Evolutionary conservation across 1,140 invertebrate genomes (phyloP), one percentile per base, ranked within the genome.

Genomic region (Stegodyphus dumicola): DNA sequence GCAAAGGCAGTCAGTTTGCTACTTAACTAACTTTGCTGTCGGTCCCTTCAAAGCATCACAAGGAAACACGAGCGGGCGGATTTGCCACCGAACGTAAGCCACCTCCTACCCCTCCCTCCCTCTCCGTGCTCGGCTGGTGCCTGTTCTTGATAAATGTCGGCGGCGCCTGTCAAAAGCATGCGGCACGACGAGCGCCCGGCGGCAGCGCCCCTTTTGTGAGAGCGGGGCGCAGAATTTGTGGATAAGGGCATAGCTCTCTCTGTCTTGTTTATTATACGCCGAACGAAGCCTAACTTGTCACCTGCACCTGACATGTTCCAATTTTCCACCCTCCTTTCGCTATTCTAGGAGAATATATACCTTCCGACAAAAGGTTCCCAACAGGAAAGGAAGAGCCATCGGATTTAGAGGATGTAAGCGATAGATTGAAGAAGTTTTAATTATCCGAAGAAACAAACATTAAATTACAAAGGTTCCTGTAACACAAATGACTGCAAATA

Each of bases 131-230:
- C 60, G 49, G 77, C 81, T 85, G 65, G 81, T 67, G 73, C 74
- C 80, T 83, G 80, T 70, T 76, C 81, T 85, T 85, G 81, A 85
- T 85, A 85, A 85, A 85, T 85, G 81, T 85, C 81, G 81, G 81
- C 81, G 81, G 81, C 81, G 73, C 73, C 81, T 85, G 81, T 85
- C 81, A 85, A 77, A 77, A 76, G 81, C 81, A 85, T 60, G 81
- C 73, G 81, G 69, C n/a, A 71, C 69, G 69, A 71, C 33, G 33
- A 33, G 33, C 33, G 33, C 33, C 33, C 33, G n/a, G 33, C 9
- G 33, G 48, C 78, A 67, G 80, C 70, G 70, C 80, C 80, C 80
- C 80, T 67, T 83, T 83, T 83, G 80, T 83, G 80, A 66, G 53
- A 48, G 80, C 48, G 56, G 13, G 71, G 6, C 15, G 51, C 77